phyloP scores from a whole-genome alignment of 1,140 invertebrate genomes.

The Drosophila hydei region DNA sequence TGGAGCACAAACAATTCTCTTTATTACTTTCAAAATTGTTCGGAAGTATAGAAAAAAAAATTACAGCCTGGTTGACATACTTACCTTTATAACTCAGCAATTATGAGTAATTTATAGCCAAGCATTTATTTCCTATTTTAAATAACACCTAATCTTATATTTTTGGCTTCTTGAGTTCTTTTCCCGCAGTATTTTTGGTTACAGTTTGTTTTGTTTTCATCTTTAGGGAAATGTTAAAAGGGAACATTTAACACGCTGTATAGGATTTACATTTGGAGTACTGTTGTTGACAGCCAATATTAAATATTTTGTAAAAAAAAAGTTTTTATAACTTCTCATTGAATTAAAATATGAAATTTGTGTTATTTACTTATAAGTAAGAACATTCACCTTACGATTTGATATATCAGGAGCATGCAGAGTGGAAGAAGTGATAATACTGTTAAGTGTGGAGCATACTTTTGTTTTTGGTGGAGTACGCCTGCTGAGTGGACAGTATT shows the following conservation, averaged over 20 bases:
- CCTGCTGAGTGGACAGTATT: conserved; percentile 10
- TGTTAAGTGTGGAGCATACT: conserved; percentile 19
- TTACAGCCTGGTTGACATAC: not conserved
- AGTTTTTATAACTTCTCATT: too few species aligned
- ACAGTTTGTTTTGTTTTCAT: conserved; percentile 9
- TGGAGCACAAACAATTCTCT: conserved; percentile 8
- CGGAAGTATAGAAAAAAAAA: not conserved
- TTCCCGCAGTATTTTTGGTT: not conserved
- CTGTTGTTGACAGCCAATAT: not conserved
- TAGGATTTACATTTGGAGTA: not conserved
- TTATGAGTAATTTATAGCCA: too few species aligned
- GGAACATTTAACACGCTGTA: not conserved
- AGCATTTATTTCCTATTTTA: too few species aligned
- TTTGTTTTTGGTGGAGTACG: not conserved
- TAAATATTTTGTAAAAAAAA: too few species aligned
- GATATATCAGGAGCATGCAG: not conserved
- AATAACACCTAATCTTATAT: not conserved
- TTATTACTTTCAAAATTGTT: not conserved
- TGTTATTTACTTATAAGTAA: too few species aligned
- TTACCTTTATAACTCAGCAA: not conserved
- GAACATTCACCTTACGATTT: not conserved
- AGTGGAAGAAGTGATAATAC: not conserved
- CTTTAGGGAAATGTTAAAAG: not conserved
- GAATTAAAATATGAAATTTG: too few species aligned
- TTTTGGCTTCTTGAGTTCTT: too few species aligned